phyloP scores from a whole-genome alignment of 2,888 invertebrate genomes.

The Glomeris marginata region DNA sequence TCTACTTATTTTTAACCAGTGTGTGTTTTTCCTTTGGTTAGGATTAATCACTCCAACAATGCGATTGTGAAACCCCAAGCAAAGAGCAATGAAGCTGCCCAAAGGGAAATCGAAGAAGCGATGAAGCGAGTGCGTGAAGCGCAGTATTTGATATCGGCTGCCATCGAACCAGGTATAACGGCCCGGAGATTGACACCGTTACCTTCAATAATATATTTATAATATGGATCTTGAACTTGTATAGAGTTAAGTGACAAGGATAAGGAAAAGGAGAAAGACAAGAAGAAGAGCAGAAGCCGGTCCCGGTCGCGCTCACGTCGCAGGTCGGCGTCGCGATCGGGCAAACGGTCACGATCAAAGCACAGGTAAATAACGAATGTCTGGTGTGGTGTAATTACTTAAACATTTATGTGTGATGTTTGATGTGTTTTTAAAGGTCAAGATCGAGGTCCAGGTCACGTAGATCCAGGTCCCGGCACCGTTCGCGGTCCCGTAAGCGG shows the following conservation, averaged over 20 bases:
- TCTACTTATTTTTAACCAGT: too few species aligned
- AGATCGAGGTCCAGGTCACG: constrained; percentile 3
- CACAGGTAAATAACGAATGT: constrained; percentile 15
- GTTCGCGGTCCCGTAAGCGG: constrained; percentile 12
- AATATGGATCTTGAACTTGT: neutral
- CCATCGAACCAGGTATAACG: constrained; percentile 53
- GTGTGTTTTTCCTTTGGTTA: constrained; percentile 20
- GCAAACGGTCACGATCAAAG: constrained; percentile 19
- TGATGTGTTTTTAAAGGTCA: neutral
- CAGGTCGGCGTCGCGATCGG: constrained; percentile 36
- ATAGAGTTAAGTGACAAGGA: constrained; percentile 10
- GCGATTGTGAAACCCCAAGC: constrained; percentile 76
- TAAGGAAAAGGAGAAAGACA: constrained; percentile 14
- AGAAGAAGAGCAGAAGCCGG: constrained; percentile 12
- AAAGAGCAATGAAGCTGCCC: constrained; percentile 88
- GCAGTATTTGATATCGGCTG: constrained; percentile 83
- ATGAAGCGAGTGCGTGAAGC: constrained; percentile 95
- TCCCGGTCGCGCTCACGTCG: constrained; percentile 36
- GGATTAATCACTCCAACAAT: constrained; percentile 78
- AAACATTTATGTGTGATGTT: neutral
- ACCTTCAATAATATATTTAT: neutral
- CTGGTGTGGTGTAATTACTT: too few species aligned
- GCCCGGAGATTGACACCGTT: neutral
- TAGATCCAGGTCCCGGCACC: constrained; percentile 2
- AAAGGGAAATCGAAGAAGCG: constrained; percentile 89